Conservation (phyloP, 1,140 invertebrate species). For the Drosophila kohkoa region DNA sequence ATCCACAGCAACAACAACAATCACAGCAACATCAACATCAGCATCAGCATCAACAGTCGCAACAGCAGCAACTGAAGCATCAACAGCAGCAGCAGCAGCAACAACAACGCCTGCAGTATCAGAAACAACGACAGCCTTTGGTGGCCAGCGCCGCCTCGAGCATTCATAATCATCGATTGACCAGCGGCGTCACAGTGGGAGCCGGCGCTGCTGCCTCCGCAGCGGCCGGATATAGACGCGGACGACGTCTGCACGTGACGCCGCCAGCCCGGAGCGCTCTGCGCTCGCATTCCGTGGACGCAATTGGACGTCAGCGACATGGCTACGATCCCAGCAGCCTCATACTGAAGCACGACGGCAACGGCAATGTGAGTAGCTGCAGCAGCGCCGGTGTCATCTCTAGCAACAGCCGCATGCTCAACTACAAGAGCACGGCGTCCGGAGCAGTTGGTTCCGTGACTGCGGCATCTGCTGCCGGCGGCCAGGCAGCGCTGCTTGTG, state of each 20-base stretch:
- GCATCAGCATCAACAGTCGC: slow-evolving; percentile 10
- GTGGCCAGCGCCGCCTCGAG: slow-evolving; percentile 71
- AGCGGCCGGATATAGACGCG: slow-evolving; percentile 61
- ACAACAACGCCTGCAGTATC: slow-evolving; percentile 70
- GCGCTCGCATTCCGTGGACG: slow-evolving; percentile 79
- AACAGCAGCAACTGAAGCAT: slow-evolving; percentile 27
- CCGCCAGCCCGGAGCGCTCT: slow-evolving; percentile 51
- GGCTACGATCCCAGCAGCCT: slow-evolving; percentile 77
- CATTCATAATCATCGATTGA: slow-evolving; percentile 75
- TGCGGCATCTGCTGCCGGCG: slow-evolving; percentile 44
- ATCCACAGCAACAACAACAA: slow-evolving; percentile 28
- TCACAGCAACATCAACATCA: slow-evolving; percentile 12
- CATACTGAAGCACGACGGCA: slow-evolving; percentile 77
- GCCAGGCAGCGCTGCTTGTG: slow-evolving; percentile 73
- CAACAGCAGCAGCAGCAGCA: slow-evolving; percentile 49
- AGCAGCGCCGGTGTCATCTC: slow-evolving; percentile 22
- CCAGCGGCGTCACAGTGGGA: slow-evolving; percentile 32
- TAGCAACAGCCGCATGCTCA: slow-evolving; percentile 69
- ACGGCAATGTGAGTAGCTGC: slow-evolving; percentile 65
- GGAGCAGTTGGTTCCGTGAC: slow-evolving; percentile 19
- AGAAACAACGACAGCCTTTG: slow-evolving; percentile 68
- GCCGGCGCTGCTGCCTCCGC: slow-evolving; percentile 41
- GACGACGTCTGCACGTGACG: slow-evolving; percentile 57
- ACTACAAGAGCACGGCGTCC: slow-evolving; percentile 63
- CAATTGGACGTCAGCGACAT: slow-evolving; percentile 72